Evolutionary conservation across 2,888 invertebrate species (phyloP).

Genomic region (Watsonalla cultraria): DNA sequence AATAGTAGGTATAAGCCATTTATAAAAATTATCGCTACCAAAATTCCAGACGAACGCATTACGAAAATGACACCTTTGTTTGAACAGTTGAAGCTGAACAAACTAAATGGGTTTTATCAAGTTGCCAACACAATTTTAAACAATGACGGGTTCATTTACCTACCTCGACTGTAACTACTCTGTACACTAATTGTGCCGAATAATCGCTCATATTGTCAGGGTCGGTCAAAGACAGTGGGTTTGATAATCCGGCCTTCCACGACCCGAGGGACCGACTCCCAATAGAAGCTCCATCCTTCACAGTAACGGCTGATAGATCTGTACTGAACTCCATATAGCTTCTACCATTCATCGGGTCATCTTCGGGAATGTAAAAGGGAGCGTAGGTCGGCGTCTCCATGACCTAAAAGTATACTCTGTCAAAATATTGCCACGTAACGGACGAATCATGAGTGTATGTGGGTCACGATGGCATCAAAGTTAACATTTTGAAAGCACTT

Average conservation of each 20-base stretch:
- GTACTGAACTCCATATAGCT: conserved; percentile 88
- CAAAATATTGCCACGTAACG: background rate
- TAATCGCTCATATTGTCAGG: conserved; percentile 84
- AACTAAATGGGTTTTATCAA: conserved; percentile 50
- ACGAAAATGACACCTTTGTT: conserved; percentile 38
- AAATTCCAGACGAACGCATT: conserved; percentile 32
- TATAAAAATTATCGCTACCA: conserved; percentile 12
- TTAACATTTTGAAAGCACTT: conserved; percentile 9
- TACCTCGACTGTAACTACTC: conserved; percentile 91
- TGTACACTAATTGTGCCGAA: conserved; percentile 90
- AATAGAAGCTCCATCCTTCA: conserved; percentile 85
- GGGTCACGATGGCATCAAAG: conserved; percentile 1
- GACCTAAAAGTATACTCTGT: conserved; percentile 48
- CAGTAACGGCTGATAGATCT: conserved; percentile 83
- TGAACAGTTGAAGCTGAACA: conserved; percentile 54
- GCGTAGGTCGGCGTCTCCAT: conserved; percentile 85
- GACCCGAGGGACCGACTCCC: conserved; percentile 84
- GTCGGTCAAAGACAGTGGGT: conserved; percentile 81
- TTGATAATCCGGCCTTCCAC: conserved; percentile 88
- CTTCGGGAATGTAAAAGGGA: conserved; percentile 80
- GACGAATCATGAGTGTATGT: background rate
- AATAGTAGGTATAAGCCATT: background rate
- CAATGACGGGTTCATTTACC: conserved; percentile 65
- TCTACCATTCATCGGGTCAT: conserved; percentile 82
- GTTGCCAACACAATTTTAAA: conserved; percentile 46